Evolutionary conservation across 1,140 invertebrate genomes (phyloP), one percentile per base, ranked within the genome.

Genomic region (Drosophila parvula): DNA sequence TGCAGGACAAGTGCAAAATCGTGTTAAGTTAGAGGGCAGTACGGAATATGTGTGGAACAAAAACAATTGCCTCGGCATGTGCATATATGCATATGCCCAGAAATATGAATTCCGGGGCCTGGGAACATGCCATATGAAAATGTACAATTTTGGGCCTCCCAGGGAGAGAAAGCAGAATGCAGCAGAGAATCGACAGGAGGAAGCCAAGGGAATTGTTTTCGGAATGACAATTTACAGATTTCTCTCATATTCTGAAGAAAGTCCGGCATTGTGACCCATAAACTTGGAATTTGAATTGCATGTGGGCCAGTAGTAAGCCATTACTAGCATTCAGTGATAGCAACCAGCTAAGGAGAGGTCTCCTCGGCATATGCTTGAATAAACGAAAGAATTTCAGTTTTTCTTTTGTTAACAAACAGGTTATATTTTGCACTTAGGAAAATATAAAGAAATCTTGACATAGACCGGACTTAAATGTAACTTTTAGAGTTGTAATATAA

Each of bases 1-100:
- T 64, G 63, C 73, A 56, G 48, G 74, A 83, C 81, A 69, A 85
- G 81, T 84, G 81, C 67, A 78, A 84, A 85, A 80, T 77, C 81
- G 81, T 84, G 81, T 84, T 85, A 77, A 79, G 65, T 80, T 85
- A 62, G 62, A 64, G 73, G 64, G 45, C 53, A 59, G 43, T 45
- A 14, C 14, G n/a, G 65, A 36, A 28, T 57, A 57, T 44, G 44
- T 16, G 41, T 59, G 16, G 36, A 36, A 38, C 44, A 73, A 50
- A 73, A 58, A 78, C 63, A 68, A 75, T 55, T 74, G 43, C 57
- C 57, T 61, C 67, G 44, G 70, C 18, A 47, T 41, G 51, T 50
- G 36, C 67, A 59, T 22, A 53, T 62, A 79, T 69, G 75, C 69
- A 73, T 73, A 73, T 73, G 43, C 22, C 47, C 76, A 70, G 44